These are phyloP conservation scores for Catocala nupta DNA, from an alignment of 2,888 invertebrate genomes.

Conservation along the genomic window DNA sequence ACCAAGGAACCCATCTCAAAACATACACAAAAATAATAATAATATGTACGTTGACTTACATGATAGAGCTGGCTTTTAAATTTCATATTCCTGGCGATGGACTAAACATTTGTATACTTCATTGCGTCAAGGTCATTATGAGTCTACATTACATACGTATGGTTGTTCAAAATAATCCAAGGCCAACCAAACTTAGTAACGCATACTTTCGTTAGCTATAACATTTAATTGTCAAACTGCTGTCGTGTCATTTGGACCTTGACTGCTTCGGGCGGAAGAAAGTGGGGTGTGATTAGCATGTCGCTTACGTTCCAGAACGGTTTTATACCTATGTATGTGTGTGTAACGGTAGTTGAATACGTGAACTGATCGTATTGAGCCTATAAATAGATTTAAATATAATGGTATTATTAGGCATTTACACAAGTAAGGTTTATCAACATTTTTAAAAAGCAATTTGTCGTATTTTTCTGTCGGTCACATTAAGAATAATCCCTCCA, in stretches of 20 bases:
- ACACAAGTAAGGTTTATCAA: too few species aligned
- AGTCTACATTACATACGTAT: neutral
- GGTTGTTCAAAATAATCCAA: conserved; percentile 4
- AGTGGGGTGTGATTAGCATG: conserved; percentile 65
- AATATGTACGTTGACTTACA: too few species aligned
- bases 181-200: conserved; percentile 23
- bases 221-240: conserved; percentile 11
- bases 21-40: too few species aligned
- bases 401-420: too few species aligned
- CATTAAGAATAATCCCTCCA: too few species aligned
- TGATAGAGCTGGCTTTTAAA: too few species aligned
- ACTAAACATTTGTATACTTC: too few species aligned
- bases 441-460: too few species aligned
- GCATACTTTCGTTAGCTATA: conserved; percentile 43
- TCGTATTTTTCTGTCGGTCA: too few species aligned
- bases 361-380: conserved; percentile 23
- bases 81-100: too few species aligned
- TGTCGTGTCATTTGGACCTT: conserved; percentile 52
- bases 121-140: too few species aligned
- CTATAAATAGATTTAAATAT: neutral
- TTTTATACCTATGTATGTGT: conserved; percentile 29
- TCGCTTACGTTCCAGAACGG: conserved; percentile 47
- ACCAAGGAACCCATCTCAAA: too few species aligned
- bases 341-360: conserved; percentile 39
- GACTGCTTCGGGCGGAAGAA: conserved; percentile 63